phyloP scores from a whole-genome alignment of 2,888 invertebrate species.

The Trissonchulus sp. region DNA sequence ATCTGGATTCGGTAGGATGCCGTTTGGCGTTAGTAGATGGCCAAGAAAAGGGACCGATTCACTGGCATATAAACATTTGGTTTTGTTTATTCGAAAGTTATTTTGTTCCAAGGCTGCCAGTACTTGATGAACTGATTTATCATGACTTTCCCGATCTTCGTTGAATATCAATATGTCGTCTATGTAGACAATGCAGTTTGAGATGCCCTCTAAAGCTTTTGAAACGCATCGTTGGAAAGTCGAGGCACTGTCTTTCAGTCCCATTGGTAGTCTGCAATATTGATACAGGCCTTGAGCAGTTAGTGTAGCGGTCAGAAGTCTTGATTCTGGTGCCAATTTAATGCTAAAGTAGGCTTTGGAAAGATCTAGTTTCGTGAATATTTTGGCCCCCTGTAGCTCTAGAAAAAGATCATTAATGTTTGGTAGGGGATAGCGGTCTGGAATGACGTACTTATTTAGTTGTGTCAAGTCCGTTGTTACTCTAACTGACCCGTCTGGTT shows the following conservation, averaged over 20 bases:
- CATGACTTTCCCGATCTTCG: background rate
- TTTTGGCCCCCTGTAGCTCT: background rate
- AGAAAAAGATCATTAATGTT: no score
- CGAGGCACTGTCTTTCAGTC: no score
- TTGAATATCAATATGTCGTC: slow-evolving; percentile 1
- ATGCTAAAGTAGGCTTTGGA: no score
- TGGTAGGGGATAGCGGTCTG: no score
- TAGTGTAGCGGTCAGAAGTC: background rate
- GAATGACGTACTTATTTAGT: no score
- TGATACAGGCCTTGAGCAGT: background rate
- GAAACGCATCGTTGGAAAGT: no score
- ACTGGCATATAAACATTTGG: no score
- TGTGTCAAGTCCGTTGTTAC: background rate
- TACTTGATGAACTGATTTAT: no score
- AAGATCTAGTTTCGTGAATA: background rate
- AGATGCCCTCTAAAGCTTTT: background rate
- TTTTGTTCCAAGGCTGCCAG: background rate
- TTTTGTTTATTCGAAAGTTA: background rate
- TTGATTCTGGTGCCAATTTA: background rate
- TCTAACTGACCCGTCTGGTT: background rate
- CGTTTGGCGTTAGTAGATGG: background rate
- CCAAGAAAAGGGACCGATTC: background rate
- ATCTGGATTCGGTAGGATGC: background rate
- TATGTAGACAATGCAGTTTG: background rate
- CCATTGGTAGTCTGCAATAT: background rate